Evolutionary conservation across 2,797 vertebrate species (phyloP).

Genomic region (Pelodytes ibericus): DNA sequence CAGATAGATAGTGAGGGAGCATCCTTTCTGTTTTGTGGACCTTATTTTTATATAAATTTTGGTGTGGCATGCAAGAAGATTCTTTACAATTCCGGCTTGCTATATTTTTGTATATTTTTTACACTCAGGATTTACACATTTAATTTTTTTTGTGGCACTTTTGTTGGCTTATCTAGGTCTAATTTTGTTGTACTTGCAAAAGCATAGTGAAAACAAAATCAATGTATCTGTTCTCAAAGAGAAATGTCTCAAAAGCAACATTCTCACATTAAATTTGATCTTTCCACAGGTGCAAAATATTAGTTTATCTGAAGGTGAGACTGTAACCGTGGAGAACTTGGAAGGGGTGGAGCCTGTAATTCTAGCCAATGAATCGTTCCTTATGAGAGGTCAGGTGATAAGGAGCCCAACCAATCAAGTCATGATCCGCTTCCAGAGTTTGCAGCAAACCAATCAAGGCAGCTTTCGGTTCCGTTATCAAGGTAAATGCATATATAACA

Average conservation of each 20-base stretch:
- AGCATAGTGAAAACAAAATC: too few species aligned
- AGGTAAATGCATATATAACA: constrained; percentile 72
- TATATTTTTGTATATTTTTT: too few species aligned
- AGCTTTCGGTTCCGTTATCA: constrained; percentile 87
- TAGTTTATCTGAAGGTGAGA: constrained; percentile 83
- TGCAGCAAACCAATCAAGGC: constrained; percentile 73
- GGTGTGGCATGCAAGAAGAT: too few species aligned
- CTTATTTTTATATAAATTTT: too few species aligned
- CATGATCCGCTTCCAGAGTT: constrained; percentile 83
- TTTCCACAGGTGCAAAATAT: constrained; percentile 86
- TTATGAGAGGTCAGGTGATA: constrained; percentile 87
- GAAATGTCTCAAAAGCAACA: not conserved
- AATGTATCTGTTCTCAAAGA: too few species aligned
- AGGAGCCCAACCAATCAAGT: constrained; percentile 94
- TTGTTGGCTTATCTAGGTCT: too few species aligned
- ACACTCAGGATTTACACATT: too few species aligned
- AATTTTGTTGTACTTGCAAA: too few species aligned
- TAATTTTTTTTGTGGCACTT: too few species aligned
- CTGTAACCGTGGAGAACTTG: constrained; percentile 82
- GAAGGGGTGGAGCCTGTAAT: constrained; percentile 83
- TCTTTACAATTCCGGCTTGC: too few species aligned
- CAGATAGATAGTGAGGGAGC: too few species aligned
- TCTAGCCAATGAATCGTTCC: constrained; percentile 88
- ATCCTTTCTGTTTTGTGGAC: too few species aligned
- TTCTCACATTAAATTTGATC: not conserved